Conservation (phyloP, 2,797 vertebrate species). For the Botia almorhae region DNA sequence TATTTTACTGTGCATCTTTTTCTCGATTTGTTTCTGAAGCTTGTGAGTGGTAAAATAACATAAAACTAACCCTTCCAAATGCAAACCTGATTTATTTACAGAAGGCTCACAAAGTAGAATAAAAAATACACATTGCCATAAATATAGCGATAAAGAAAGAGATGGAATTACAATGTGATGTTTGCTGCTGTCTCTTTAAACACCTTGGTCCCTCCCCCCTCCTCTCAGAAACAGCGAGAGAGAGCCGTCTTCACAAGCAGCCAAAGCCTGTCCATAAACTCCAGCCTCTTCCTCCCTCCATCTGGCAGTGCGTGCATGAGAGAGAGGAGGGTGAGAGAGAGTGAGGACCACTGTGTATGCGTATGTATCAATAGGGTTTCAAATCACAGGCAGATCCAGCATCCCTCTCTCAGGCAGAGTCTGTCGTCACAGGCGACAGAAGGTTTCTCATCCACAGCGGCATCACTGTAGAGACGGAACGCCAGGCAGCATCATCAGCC, state of each 20-base stretch:
- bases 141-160: slow-evolving; percentile 20
- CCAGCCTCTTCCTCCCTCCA: slow-evolving; percentile 82
- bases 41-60: neutral
- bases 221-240: slow-evolving; percentile 55
- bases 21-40: slow-evolving; percentile 33
- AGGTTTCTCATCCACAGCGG: slow-evolving; percentile 64
- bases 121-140: slow-evolving; percentile 36
- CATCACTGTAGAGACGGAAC: slow-evolving; percentile 67
- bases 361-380: slow-evolving; percentile 58
- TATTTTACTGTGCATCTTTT: slow-evolving; percentile 56
- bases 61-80: neutral
- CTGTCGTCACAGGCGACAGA: slow-evolving; percentile 69
- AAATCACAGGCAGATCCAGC: slow-evolving; percentile 53
- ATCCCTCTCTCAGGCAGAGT: slow-evolving; percentile 66
- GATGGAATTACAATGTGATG: slow-evolving; percentile 24
- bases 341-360: neutral
- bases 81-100: neutral
- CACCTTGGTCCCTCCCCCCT: slow-evolving; percentile 72
- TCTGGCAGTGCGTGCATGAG: slow-evolving; percentile 77
- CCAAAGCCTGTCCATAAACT: slow-evolving; percentile 82
- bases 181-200: slow-evolving; percentile 71
- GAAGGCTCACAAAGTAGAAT: neutral
- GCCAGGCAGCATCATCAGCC: slow-evolving; percentile 58
- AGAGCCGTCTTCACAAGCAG: slow-evolving; percentile 72
- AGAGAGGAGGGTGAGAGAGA: slow-evolving; percentile 50